Evolutionary conservation across 2,888 invertebrate species (phyloP), one percentile per base, ranked within the genome.

Genomic region (Campoplex capitator): DNA sequence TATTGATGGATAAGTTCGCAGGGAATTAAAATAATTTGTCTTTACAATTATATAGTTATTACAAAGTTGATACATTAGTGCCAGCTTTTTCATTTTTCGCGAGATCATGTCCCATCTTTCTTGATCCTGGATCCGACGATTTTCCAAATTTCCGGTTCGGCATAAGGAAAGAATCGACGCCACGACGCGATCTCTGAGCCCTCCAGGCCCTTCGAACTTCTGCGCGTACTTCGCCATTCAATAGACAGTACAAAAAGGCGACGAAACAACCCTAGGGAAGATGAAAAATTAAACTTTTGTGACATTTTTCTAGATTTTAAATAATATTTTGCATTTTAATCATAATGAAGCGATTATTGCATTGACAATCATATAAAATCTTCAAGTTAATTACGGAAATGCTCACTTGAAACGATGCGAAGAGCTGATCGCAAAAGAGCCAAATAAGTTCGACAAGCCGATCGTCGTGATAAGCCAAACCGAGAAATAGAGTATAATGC

Each of bases 361-460:
- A n/a, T 54, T 0, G n/a, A 23, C 9, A 56, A 23, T 56, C 23
- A 38, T 2, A 23, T 2, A 9, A 56, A 56, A 4, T 13, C 28
- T 56, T 48, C 16, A 9, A 56, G 4, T 13, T 13, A 11, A 58
- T 3, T 16, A 16, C 32, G 13, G 32, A 62, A 11, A 62, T 28
- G n/a, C 32, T 77, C 28, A 96, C 97, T 95, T 97, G 97, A 91
- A 96, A 96, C 0, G 96, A 96, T 9, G 96, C 96, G 91, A 97
- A 96, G 38, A 96, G 95, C 92, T 96, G 96, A 92, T 97, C 97
- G 84, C 95, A 95, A 90, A 96, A 96, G n/a, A 97, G 94, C 95
- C 96, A 96, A 62, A 96, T 92, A 16, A 96, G 93, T 91, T 96
- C 96, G 8, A 96, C 92, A 0, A 94, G 94, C 85, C 95, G 93